These are phyloP conservation scores for Drosophila teissieri DNA, from an alignment of 1,140 invertebrate species.

Conservation along the genomic window DNA sequence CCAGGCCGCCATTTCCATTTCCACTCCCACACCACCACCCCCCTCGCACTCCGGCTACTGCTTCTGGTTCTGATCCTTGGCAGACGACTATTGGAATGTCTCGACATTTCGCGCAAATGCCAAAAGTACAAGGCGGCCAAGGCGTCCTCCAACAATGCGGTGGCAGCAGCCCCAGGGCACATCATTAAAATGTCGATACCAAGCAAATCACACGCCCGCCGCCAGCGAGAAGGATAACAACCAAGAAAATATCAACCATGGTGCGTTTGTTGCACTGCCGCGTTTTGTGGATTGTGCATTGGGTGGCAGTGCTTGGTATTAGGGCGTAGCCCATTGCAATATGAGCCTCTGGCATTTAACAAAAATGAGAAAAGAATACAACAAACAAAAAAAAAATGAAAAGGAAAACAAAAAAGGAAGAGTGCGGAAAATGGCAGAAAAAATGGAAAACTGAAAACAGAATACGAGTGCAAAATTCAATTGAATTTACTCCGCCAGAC, in stretches of 20 bases:
- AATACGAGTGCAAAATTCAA: conserved; percentile 77
- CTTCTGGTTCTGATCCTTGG: not conserved
- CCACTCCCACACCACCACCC: not conserved
- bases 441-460: conserved; percentile 40
- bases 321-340: conserved; percentile 70
- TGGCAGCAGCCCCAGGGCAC: conserved; percentile 69
- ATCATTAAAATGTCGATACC: conserved; percentile 84
- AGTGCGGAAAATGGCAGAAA: conserved; percentile 29
- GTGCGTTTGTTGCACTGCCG: conserved; percentile 40
- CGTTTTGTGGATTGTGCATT: conserved; percentile 4
- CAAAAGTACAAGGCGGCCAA: conserved; percentile 68
- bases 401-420: not conserved
- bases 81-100: conserved; percentile 57
- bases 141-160: conserved; percentile 47
- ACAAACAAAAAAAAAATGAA: too few relatives aligned
- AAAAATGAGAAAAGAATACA: conserved; percentile 33
- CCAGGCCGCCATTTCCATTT: conserved; percentile 12
- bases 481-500: conserved; percentile 80
- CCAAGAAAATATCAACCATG: conserved; percentile 48
- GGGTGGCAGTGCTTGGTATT: conserved; percentile 16
- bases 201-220: conserved; percentile 81
- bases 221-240: conserved; percentile 71
- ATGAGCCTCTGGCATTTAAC: conserved; percentile 74
- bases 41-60: not conserved
- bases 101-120: conserved; percentile 64